Evolutionary conservation across 2,888 invertebrate species (phyloP).

Genomic region (Tillus elongatus): DNA sequence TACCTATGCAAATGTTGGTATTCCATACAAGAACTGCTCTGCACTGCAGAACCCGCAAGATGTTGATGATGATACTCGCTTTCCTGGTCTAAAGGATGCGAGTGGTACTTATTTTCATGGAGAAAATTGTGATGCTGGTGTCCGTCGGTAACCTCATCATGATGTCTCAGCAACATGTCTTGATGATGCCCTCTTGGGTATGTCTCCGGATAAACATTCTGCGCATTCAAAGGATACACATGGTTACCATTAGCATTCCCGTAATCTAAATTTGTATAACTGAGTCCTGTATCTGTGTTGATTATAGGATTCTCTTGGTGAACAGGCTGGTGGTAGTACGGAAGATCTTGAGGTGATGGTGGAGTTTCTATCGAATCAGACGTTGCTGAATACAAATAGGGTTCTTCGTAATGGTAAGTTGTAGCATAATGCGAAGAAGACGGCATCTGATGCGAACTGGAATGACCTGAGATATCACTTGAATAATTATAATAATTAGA

Average conservation of each 20-base stretch:
- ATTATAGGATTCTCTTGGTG: constrained; percentile 53
- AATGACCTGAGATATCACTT: constrained; percentile 31
- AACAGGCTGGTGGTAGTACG: constrained; percentile 44
- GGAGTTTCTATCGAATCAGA: constrained; percentile 39
- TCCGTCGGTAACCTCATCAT: constrained; percentile 48
- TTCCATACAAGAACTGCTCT: constrained; percentile 48
- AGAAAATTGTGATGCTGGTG: constrained; percentile 42
- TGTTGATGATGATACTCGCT: constrained; percentile 40
- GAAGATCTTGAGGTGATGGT: constrained; percentile 39
- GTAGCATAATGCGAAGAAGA: constrained; percentile 38
- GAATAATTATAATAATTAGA: constrained; percentile 36
- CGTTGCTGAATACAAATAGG: constrained; percentile 33
- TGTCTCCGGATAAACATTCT: constrained; percentile 30
- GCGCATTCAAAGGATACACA: constrained; percentile 31
- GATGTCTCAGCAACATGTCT: constrained; percentile 42
- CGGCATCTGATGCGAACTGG: constrained; percentile 35
- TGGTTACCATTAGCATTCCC: constrained; percentile 42
- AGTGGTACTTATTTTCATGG: constrained; percentile 48
- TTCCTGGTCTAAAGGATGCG: constrained; percentile 29
- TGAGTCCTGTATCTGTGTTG: constrained; percentile 76
- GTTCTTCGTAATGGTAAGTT: constrained; percentile 37
- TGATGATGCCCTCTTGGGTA: constrained; percentile 27
- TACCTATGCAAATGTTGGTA: constrained; percentile 52
- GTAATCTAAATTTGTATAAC: constrained; percentile 84
- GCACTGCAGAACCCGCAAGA: constrained; percentile 28